These are phyloP conservation scores for Pseudomyrmex flavicornis DNA, from an alignment of 1,140 invertebrate genomes.

Conservation along the genomic window DNA sequence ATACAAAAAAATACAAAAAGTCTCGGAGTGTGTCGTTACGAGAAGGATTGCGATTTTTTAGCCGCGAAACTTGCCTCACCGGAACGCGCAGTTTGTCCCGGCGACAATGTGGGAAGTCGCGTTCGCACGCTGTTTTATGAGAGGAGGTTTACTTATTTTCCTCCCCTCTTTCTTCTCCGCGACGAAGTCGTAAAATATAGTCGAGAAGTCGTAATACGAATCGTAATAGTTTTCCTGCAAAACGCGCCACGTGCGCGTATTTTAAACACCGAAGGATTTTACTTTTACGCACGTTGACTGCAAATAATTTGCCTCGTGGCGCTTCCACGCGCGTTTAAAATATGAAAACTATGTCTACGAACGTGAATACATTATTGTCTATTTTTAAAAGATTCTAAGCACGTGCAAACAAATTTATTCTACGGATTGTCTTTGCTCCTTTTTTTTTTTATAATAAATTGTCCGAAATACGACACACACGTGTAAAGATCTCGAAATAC, in stretches of 20 bases:
- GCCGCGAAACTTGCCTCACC: neutral
- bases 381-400: too few relatives aligned
- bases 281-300: conserved; percentile 6
- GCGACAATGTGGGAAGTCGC: conserved; percentile 8
- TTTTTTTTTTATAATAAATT: too few relatives aligned
- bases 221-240: conserved; percentile 3
- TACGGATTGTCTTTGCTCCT: too few relatives aligned
- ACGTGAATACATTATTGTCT: too few relatives aligned
- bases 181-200: conserved; percentile 26
- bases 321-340: too few relatives aligned
- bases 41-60: conserved; percentile 41
- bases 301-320: too few relatives aligned
- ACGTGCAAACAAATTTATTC: too few relatives aligned
- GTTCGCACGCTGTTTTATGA: conserved; percentile 11
- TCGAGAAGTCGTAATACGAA: conserved; percentile 24
- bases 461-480: too few relatives aligned
- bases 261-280: neutral
- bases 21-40: neutral
- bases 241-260: neutral
- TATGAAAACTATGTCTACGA: too few relatives aligned
- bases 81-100: neutral
- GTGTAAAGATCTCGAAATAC: too few relatives aligned
- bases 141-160: conserved; percentile 16
- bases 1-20: neutral
- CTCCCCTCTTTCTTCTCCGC: neutral